Evolutionary conservation across 2,113 vertebrate genomes (phyloP).

Genomic region (Sphyrna mokarran): DNA sequence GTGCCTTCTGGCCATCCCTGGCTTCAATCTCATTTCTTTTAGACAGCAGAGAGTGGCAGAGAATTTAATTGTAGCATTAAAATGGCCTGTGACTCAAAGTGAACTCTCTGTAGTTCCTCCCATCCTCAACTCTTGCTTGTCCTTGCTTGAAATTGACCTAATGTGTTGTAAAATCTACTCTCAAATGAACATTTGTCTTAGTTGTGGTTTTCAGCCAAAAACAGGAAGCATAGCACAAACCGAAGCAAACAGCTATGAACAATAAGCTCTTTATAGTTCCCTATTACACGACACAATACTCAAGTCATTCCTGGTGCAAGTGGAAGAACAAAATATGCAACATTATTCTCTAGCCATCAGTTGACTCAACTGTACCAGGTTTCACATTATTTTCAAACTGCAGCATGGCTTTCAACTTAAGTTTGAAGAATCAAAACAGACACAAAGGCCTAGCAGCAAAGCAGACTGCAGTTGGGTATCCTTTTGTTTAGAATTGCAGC

Average conservation of each 20-base stretch:
- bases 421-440: neutral
- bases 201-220: neutral
- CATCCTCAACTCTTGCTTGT: neutral
- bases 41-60: neutral
- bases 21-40: neutral
- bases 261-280: neutral
- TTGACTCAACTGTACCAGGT: neutral
- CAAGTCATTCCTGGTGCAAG: neutral
- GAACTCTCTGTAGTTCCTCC: neutral
- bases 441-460: neutral
- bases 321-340: neutral
- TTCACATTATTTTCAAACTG: neutral
- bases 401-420: neutral
- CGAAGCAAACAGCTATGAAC: slow-evolving; percentile 8
- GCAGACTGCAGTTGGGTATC: neutral
- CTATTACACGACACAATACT: neutral
- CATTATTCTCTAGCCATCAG: neutral
- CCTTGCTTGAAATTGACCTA: neutral
- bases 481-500: neutral
- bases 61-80: neutral
- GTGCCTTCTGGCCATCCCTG: neutral
- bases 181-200: neutral
- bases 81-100: neutral
- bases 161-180: neutral
- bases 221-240: neutral